Conservation (phyloP, 2,797 vertebrate genomes). For the Clarias fuscus region DNA sequence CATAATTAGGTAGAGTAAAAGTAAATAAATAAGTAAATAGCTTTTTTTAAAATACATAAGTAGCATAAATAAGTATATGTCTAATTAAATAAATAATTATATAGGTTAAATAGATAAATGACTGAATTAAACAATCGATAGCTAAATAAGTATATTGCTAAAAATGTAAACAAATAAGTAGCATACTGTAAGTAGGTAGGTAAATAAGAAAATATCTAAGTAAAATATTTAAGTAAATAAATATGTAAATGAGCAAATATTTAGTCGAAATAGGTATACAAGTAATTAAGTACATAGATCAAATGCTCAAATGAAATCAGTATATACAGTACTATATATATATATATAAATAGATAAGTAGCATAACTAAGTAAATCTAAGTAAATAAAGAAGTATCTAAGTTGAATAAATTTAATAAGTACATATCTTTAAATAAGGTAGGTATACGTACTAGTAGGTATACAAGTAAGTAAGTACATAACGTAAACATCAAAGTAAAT, state of each 20-base stretch:
- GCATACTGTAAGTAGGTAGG: neutral
- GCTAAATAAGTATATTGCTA: neutral
- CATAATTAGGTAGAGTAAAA: too few relatives aligned
- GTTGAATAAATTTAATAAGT: neutral
- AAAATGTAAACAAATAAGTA: neutral
- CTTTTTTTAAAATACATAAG: too few relatives aligned
- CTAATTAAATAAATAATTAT: neutral
- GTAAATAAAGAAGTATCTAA: neutral
- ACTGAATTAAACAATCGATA: neutral
- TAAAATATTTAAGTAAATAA: neutral
- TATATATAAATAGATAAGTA: neutral
- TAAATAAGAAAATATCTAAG: neutral
- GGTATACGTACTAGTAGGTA: neutral
- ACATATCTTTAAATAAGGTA: too few relatives aligned
- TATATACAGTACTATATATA: too few relatives aligned
- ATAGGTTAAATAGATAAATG: too few relatives aligned
- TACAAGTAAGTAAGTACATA: neutral
- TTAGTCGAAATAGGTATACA: neutral
- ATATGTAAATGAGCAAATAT: neutral
- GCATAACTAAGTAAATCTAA: too few relatives aligned
- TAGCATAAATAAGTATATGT: neutral
- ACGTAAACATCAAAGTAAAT: too few relatives aligned
- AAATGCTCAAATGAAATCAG: neutral
- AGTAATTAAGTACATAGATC: neutral
- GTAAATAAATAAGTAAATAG: too few relatives aligned